These are phyloP conservation scores for Lysandra coridon DNA, from an alignment of 2,888 invertebrate species.

Conservation along the genomic window DNA sequence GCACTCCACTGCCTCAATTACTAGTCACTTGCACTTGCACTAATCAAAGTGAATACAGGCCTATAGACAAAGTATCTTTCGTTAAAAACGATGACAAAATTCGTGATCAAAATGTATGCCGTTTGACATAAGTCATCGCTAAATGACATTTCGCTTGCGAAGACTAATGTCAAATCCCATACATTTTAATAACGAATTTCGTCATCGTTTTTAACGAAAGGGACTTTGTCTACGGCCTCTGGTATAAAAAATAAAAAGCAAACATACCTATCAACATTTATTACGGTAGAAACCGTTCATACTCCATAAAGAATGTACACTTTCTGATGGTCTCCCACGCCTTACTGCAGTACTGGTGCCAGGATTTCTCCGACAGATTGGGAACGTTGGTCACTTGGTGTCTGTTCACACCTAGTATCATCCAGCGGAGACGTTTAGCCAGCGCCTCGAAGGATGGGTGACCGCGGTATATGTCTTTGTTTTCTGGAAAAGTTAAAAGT, in stretches of 20 bases:
- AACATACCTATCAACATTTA: conserved; percentile 14
- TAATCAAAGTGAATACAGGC: too few species aligned
- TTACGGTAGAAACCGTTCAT: conserved; percentile 87
- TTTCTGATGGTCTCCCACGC: conserved; percentile 93
- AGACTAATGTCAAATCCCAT: too few species aligned
- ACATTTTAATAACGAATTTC: too few species aligned
- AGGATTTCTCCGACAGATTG: conserved; percentile 88
- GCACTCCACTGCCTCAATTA: too few species aligned
- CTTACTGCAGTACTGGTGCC: conserved; percentile 90
- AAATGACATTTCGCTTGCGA: too few species aligned
- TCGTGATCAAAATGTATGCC: too few species aligned
- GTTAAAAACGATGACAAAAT: too few species aligned
- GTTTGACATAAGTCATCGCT: too few species aligned
- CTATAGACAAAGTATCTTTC: too few species aligned
- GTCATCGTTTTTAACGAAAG: too few species aligned
- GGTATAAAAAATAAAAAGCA: neutral
- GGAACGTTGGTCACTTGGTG: conserved; percentile 85
- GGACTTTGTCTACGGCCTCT: too few species aligned
- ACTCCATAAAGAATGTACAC: conserved; percentile 91
- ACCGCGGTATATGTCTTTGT: conserved; percentile 76
- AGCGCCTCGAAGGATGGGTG: conserved; percentile 84
- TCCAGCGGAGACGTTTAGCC: conserved; percentile 83
- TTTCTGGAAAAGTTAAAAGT: conserved; percentile 57
- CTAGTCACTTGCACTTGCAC: too few species aligned
- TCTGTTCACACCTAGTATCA: conserved; percentile 85